Base-by-base conservation (phyloP, 2,113 vertebrate genomes). In the Festucalex cinctus region DNA sequence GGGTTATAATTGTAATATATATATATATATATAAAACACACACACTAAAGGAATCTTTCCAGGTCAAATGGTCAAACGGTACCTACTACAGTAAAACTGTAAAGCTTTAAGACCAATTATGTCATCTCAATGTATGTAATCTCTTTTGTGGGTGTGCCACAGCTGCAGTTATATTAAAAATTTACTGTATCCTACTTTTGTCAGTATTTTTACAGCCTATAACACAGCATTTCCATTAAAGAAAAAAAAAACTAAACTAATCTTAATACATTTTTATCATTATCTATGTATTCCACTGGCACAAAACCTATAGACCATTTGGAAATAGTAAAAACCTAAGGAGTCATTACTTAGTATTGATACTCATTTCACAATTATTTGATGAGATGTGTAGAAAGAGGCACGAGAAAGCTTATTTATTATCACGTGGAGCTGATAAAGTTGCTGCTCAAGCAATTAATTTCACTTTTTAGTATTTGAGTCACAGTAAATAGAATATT, bases 171-270 rank as follows among this genome's bases (percentile, higher is more conserved):
- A 46, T 46, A 19, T 54, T 3, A 26, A 5, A 24, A 26, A 1
- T 12, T 54, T 12, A 14, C 12, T 54, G 22, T 26, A 26, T 22
- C 41, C 28, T 14, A 24, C 28, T 60, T 80, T 70, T 69, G 57
- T 79, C 70, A 68, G 75, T 78, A 76, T 63, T 72, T 72, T 78
- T 66, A 53, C 60, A 73, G 63, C 59, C 51, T 61, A 64, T 56
- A 66, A 66, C 76, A 81, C 66, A 78, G 63, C 75, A 63, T 59
- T 68, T 63, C 54, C 70, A 77, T 77, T 83, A 79, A 78, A 72
- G 39, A 46, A 61, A 73, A 82, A 80, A 74, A 70, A 60, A 46
- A 59, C 16, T n/a, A n/a, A n/a, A n/a, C n/a, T n/a, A n/a, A 5
- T 70, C 39, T 44, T 14, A 35, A n/a, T 70, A n/a, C n/a, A 1